Conservation (phyloP, 30 jellyfish, hydroid and myxozoan genomes). For the Rhopilema esculentum region DNA sequence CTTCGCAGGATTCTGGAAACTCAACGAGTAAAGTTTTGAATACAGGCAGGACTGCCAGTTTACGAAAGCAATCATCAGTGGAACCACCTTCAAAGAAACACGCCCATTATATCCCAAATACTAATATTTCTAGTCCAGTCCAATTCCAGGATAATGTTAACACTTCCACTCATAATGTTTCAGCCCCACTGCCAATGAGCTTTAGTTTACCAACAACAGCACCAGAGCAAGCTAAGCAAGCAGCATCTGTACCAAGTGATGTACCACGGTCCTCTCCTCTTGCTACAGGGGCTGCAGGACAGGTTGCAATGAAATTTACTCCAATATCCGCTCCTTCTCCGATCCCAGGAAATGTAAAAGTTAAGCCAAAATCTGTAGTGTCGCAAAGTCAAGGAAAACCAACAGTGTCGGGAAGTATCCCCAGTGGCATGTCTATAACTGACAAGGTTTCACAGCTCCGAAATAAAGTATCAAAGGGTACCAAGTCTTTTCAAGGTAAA, state of each 20-base stretch:
- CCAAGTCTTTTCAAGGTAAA: conserved; percentile 23
- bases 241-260: not conserved
- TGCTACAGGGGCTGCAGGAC: not conserved
- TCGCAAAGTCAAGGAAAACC: not conserved
- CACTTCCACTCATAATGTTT: not conserved
- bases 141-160: not conserved
- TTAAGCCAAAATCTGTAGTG: not conserved
- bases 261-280: not conserved
- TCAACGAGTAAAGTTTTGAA: not conserved
- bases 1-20: not conserved
- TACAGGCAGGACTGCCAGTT: not conserved
- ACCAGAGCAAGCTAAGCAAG: not conserved
- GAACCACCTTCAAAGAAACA: not conserved
- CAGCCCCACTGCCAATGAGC: not conserved
- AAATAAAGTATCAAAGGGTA: conserved; percentile 8
- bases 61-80: not conserved
- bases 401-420: not conserved
- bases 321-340: not conserved
- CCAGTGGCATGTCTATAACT: not conserved
- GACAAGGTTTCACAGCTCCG: not conserved
- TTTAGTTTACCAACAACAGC: not conserved
- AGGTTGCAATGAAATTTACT: not conserved
- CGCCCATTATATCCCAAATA: not conserved
- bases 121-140: not conserved
- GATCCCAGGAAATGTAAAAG: not conserved